Evolutionary conservation across 2,888 invertebrate genomes (phyloP).

Genomic region (Xylota sylvarum): DNA sequence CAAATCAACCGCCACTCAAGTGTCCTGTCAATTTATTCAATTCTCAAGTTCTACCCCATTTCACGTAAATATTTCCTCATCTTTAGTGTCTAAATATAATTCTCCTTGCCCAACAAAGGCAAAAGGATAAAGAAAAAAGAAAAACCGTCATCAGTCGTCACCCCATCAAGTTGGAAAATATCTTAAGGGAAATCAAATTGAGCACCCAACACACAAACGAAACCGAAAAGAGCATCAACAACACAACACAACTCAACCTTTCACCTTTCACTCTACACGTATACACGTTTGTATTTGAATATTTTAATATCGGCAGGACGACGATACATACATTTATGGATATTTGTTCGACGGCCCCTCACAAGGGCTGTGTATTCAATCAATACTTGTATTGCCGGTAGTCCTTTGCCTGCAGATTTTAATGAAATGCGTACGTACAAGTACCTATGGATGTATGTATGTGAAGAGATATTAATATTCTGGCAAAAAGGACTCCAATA

Average conservation of each 20-base stretch:
- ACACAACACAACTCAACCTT: background rate
- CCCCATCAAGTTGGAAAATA: slow-evolving; percentile 10
- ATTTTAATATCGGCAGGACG: slow-evolving; percentile 6
- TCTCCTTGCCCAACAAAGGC: background rate
- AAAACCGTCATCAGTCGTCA: slow-evolving; percentile 4
- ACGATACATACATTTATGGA: slow-evolving; percentile 2
- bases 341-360: background rate
- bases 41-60: slow-evolving; percentile 7
- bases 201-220: background rate
- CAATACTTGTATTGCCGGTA: slow-evolving; percentile 13
- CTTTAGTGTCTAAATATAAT: slow-evolving; percentile 1
- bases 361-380: background rate
- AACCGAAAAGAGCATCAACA: slow-evolving; percentile 21
- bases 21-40: slow-evolving; percentile 29
- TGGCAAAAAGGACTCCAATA: slow-evolving; percentile 31
- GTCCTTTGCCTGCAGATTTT: background rate
- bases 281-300: slow-evolving; percentile 10
- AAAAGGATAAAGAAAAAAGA: background rate
- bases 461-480: slow-evolving; percentile 32
- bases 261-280: slow-evolving; percentile 12
- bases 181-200: slow-evolving; percentile 48
- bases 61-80: slow-evolving; percentile 15
- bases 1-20: slow-evolving; percentile 8
- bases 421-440: slow-evolving; percentile 17
- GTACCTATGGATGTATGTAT: too few species aligned